A percentile compares a stretch with the other conserved stretches of the same genome.
Evolutionary conservation across 2,797 vertebrate genomes (phyloP).

Genomic region (Kryptopterus vitreolus): DNA sequence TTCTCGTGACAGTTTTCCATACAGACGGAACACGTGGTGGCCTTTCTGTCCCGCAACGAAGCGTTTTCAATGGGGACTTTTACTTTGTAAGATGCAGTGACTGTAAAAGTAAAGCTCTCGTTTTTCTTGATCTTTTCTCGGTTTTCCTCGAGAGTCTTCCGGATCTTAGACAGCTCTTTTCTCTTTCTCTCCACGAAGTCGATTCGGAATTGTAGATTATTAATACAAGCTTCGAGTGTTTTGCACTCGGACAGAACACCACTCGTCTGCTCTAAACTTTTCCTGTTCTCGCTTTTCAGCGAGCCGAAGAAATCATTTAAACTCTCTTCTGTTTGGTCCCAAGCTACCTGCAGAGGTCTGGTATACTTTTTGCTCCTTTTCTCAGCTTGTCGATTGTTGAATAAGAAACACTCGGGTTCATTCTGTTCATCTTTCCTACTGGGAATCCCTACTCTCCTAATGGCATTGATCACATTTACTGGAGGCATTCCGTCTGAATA

Average conservation of each 20-base stretch:
- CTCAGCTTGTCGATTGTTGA: constrained; percentile 38
- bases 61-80: neutral
- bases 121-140: neutral
- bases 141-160: neutral
- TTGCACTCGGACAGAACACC: constrained; percentile 25
- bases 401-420: constrained; percentile 36
- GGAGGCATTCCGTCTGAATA: constrained; percentile 36
- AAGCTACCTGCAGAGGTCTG: neutral
- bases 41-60: neutral
- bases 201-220: neutral
- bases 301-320: constrained; percentile 24
- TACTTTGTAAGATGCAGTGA: neutral
- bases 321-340: neutral
- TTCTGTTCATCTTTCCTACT: constrained; percentile 11
- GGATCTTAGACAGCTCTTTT: neutral
- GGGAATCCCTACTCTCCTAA: constrained; percentile 20
- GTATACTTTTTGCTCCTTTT: neutral
- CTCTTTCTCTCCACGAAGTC: neutral
- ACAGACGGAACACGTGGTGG: constrained; percentile 40
- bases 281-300: neutral
- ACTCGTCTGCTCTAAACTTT: constrained; percentile 15
- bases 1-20: constrained; percentile 41
- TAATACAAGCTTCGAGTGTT: constrained; percentile 17
- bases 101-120: constrained; percentile 11
- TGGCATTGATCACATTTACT: constrained; percentile 21